Evolutionary conservation across 2,888 invertebrate genomes (phyloP), one percentile per base, ranked within the genome.

Genomic region (Dexiosoma caninum): DNA sequence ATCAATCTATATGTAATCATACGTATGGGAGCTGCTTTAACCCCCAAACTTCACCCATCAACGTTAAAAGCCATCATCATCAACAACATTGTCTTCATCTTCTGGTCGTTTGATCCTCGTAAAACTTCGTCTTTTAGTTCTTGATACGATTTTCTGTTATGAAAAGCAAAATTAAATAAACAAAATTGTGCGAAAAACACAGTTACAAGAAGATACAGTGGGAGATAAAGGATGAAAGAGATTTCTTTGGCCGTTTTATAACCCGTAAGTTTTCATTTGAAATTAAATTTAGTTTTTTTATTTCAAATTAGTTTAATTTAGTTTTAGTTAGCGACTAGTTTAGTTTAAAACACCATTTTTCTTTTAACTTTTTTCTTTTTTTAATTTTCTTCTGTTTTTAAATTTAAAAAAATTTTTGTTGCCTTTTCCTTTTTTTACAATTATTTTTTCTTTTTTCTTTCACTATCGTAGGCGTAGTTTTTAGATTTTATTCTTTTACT

Each of bases 201-300:
- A 46, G 21, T 35, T 53, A 60, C 57, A 42, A 35, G 44, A 67
- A 44, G 44, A 37, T 16, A 60, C 49, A 42, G 12, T 42, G 59
- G 75, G 23, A 75, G 6, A 40, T 21, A 42, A 10, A 46, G 27
- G 27, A 21, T 8, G 37, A 21, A 35, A 69, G 51, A 35, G 42
- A 57, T 64, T 79, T 62, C 66, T 37, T 69, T 69, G 67, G 81
- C 77, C 69, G 77, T 84, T 85, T 75, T 85, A 84, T 86, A 85
- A 86, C 85, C 88, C 88, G 88, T 87, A 87, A 87, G 87, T 87
- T 86, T 86, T 83, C 66, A 30, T 69, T 83, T 72, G 80, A 83
- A 83, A 84, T 60, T 70, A 64, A 40, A 23, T 67, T 66, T 57
- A 27, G 12, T 60, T 59, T 30, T 12, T 40, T 49, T n/a, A n/a